Conservation (phyloP, 2,797 vertebrate genomes). For the Otolemur crassicaudatus region DNA sequence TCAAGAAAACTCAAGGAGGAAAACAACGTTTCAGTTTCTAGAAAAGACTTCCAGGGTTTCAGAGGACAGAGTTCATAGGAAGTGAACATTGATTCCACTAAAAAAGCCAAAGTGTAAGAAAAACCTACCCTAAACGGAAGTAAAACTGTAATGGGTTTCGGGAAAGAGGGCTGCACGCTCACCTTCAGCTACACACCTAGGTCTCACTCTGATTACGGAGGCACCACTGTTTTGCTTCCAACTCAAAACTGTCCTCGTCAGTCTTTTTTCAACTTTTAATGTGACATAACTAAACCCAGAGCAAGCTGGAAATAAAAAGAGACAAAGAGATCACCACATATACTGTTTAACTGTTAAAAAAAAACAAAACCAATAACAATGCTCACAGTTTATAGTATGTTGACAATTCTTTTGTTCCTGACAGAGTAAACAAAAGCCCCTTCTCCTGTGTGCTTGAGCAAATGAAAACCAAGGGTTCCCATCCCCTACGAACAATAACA, state of each 20-base stretch:
- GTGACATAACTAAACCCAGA: conserved; percentile 86
- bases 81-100: conserved; percentile 74
- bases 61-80: conserved; percentile 78
- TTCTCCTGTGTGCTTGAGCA: conserved; percentile 84
- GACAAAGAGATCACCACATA: conserved; percentile 83
- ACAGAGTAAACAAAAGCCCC: conserved; percentile 89
- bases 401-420: conserved; percentile 89
- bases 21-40: conserved; percentile 75
- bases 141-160: conserved; percentile 45
- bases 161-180: conserved; percentile 80
- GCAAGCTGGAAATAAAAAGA: conserved; percentile 87
- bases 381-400: conserved; percentile 89
- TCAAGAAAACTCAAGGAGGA: conserved; percentile 70
- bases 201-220: conserved; percentile 85
- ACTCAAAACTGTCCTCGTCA: conserved; percentile 85
- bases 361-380: conserved; percentile 77
- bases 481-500: conserved; percentile 80
- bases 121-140: neutral
- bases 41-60: conserved; percentile 80
- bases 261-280: conserved; percentile 86
- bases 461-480: conserved; percentile 77
- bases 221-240: conserved; percentile 87
- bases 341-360: conserved; percentile 85
- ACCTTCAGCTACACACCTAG: conserved; percentile 82
- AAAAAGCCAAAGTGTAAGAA: conserved; percentile 35